phyloP scores from a whole-genome alignment of 1,140 invertebrate species.

The Nasonia vitripennis region DNA sequence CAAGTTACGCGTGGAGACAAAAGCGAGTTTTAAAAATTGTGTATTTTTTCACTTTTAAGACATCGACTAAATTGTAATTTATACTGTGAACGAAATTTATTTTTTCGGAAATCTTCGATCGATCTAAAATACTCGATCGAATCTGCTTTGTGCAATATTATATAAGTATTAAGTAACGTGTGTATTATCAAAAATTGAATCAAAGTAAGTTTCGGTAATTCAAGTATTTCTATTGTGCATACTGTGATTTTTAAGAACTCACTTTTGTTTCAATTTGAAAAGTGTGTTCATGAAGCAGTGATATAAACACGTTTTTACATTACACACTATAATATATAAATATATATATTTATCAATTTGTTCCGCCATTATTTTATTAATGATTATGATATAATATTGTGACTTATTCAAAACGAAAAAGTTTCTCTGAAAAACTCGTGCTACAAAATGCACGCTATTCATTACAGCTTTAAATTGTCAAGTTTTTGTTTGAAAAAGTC shows the following conservation, averaged over 20 bases:
- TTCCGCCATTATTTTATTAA: neutral
- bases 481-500: neutral
- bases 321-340: neutral
- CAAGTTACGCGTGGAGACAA: constrained; percentile 7
- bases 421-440: neutral
- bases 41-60: constrained; percentile 15
- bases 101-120: neutral
- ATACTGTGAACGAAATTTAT: neutral
- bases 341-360: neutral
- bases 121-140: neutral
- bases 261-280: constrained; percentile 26
- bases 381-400: too few species aligned
- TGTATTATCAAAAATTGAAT: neutral
- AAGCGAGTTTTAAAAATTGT: constrained; percentile 31
- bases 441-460: neutral
- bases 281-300: constrained; percentile 29
- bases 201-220: neutral
- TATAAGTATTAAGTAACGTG: neutral
- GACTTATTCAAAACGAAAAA: neutral
- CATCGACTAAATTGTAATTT: neutral
- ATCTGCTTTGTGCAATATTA: neutral
- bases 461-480: neutral
- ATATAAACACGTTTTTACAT: constrained; percentile 17
- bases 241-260: constrained; percentile 22
- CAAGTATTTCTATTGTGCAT: neutral